Evolutionary conservation across 2,113 vertebrate species (phyloP).

Genomic region (Mustela lutreola): DNA sequence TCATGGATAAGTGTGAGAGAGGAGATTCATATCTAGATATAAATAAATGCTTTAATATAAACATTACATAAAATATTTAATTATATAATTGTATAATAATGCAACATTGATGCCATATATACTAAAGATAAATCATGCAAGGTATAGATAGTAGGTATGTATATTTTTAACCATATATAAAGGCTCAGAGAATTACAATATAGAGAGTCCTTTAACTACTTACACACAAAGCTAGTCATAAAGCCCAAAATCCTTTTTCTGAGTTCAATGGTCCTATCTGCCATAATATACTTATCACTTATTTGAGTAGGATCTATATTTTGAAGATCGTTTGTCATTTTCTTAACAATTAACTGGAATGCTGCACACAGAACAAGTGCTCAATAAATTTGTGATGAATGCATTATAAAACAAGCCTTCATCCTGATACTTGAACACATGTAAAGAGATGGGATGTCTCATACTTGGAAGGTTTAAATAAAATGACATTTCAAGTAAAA

Average conservation of each 20-base stretch:
- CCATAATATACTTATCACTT: not conserved
- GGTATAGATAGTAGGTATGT: not conserved
- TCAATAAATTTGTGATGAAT: not conserved
- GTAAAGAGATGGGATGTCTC: not conserved
- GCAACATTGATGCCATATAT: not conserved
- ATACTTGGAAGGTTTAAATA: not conserved
- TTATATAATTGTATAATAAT: not conserved
- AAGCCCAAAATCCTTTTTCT: not conserved
- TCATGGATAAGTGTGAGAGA: not conserved
- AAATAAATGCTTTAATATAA: not conserved
- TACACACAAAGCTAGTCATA: not conserved
- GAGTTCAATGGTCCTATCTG: not conserved
- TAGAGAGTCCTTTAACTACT: not conserved
- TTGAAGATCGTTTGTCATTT: constrained; percentile 4
- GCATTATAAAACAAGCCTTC: not conserved
- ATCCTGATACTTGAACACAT: not conserved
- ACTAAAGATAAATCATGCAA: not conserved
- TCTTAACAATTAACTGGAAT: not conserved
- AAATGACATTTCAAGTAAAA: not conserved
- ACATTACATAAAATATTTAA: not conserved
- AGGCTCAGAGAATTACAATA: not conserved
- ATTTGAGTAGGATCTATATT: not conserved
- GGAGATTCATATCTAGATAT: not conserved
- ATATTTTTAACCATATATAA: not conserved
- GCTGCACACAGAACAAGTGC: not conserved